Conservation (phyloP, 2,113 vertebrate genomes). For the Lates calcarifer region DNA sequence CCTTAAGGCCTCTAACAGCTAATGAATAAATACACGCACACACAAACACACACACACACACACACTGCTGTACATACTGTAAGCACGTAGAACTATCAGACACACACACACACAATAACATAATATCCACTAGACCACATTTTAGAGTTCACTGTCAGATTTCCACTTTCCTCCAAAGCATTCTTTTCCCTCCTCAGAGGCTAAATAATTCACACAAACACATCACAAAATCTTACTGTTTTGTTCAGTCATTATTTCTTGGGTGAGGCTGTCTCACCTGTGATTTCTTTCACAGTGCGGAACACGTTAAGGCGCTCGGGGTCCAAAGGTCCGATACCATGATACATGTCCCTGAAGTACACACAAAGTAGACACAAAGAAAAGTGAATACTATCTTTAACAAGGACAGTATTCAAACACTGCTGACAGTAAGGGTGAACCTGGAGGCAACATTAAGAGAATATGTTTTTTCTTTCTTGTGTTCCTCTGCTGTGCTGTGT, state of each 20-base stretch:
- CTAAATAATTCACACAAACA: neutral
- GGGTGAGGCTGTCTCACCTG: slow-evolving; percentile 86
- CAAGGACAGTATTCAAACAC: neutral
- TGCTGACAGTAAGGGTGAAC: neutral
- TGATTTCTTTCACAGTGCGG: slow-evolving; percentile 96
- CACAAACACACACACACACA: slow-evolving; percentile 10
- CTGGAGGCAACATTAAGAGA: neutral
- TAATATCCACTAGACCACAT: slow-evolving; percentile 31
- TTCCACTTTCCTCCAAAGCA: slow-evolving; percentile 2
- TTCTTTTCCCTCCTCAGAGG: slow-evolving; percentile 22
- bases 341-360: slow-evolving; percentile 92
- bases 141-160: slow-evolving; percentile 29
- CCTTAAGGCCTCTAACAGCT: slow-evolving; percentile 72
- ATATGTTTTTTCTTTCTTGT: neutral
- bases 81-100: slow-evolving; percentile 13
- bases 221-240: neutral
- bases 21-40: slow-evolving; percentile 71
- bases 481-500: neutral
- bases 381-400: neutral
- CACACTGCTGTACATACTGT: neutral
- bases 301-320: slow-evolving; percentile 95
- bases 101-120: slow-evolving; percentile 22
- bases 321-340: slow-evolving; percentile 93
- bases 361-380: slow-evolving; percentile 36
- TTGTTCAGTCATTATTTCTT: slow-evolving; percentile 4